Conservation (phyloP, 2,797 vertebrate species). For the Pangasius macronema region DNA sequence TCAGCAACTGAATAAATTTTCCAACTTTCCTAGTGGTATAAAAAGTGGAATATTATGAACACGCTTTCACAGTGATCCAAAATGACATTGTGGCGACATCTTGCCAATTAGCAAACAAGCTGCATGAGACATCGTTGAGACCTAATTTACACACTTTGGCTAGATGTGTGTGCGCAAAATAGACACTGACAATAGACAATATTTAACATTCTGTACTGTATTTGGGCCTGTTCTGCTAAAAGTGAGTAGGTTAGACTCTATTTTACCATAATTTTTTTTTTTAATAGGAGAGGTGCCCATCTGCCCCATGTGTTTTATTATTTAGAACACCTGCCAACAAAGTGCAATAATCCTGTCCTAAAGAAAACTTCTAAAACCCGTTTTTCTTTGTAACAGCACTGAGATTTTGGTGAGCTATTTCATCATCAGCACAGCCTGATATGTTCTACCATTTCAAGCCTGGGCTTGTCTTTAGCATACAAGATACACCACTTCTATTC, state of each 20-base stretch:
- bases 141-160: neutral
- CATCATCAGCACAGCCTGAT: neutral
- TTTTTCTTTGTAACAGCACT: neutral
- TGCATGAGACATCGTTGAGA: neutral
- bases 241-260: no score
- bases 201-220: neutral
- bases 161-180: neutral
- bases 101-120: neutral
- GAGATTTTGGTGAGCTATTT: conserved; percentile 18
- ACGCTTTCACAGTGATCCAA: conserved; percentile 2
- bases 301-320: neutral
- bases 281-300: neutral
- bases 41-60: neutral
- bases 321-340: neutral
- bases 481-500: conserved; percentile 32
- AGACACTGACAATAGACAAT: neutral
- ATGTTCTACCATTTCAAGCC: conserved; percentile 10
- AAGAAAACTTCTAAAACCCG: neutral
- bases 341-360: neutral
- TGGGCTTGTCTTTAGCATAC: conserved; percentile 32
- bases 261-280: neutral
- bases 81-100: neutral
- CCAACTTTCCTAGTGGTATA: conserved; percentile 10
- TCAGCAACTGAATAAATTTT: neutral
- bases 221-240: neutral